Evolutionary conservation across 2,113 vertebrate genomes (phyloP).

Genomic region (Callochromis pleurospilus): DNA sequence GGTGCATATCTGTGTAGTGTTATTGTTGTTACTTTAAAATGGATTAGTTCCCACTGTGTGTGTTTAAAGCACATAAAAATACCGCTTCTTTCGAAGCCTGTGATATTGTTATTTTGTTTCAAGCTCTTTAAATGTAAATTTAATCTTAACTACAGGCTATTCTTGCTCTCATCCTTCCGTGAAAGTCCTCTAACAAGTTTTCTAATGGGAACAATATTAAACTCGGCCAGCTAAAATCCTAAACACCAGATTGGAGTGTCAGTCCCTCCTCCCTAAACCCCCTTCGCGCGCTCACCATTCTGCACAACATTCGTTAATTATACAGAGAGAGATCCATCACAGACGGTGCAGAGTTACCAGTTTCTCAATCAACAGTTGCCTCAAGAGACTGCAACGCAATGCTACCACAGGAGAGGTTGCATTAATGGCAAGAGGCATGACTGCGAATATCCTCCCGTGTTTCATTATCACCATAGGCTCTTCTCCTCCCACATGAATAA

Average conservation of each 20-base stretch:
- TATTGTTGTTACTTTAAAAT: neutral
- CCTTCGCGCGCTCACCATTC: neutral
- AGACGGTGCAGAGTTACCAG: neutral
- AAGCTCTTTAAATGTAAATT: neutral
- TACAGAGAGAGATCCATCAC: neutral
- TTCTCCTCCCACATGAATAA: neutral
- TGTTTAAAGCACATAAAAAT: neutral
- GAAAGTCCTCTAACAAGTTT: neutral
- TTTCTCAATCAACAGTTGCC: neutral
- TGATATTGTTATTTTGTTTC: neutral
- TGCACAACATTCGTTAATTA: slow-evolving; percentile 1
- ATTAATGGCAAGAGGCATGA: neutral
- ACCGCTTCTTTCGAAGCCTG: neutral
- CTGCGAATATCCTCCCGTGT: neutral
- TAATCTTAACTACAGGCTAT: neutral
- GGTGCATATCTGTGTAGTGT: neutral
- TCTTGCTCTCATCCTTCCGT: neutral
- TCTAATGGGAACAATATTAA: neutral
- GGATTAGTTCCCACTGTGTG: neutral
- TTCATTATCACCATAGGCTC: slow-evolving; percentile 1
- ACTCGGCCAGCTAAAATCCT: neutral
- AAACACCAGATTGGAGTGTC: neutral
- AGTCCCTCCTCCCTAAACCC: neutral
- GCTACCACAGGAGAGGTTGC: neutral
- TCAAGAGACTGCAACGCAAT: neutral